phyloP scores from a whole-genome alignment of 2,113 vertebrate genomes.

The Chiloscyllium plagiosum region DNA sequence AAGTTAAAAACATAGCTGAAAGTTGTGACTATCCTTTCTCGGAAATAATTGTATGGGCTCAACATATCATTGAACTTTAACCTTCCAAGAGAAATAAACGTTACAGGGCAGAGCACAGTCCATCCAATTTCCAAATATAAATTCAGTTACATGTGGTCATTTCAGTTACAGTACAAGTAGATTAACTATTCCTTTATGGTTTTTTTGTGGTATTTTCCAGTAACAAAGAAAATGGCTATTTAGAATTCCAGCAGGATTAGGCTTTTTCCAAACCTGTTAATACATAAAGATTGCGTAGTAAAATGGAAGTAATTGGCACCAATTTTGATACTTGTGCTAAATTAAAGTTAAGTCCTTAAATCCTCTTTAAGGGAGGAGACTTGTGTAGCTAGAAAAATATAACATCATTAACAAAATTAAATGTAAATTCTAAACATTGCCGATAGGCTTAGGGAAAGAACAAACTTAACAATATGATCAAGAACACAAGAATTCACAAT shows the following conservation, averaged over 20 bases:
- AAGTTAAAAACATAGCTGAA: not conserved
- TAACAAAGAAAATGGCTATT: conserved; percentile 2
- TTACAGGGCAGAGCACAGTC: not conserved
- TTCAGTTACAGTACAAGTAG: too few species aligned
- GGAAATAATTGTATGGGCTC: not conserved
- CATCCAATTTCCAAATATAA: not conserved
- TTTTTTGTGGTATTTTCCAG: not conserved
- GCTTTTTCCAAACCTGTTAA: not conserved
- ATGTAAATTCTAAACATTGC: not conserved
- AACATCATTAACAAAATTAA: not conserved
- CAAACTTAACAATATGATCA: not conserved
- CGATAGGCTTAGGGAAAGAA: not conserved
- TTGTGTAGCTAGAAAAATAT: not conserved
- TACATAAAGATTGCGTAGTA: too few species aligned
- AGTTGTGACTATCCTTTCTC: not conserved
- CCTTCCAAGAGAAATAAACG: not conserved
- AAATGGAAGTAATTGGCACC: not conserved
- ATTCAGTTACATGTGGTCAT: not conserved
- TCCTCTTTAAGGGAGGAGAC: not conserved
- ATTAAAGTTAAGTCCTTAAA: conserved; percentile 15
- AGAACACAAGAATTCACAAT: not conserved
- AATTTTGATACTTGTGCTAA: not conserved
- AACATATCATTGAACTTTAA: not conserved
- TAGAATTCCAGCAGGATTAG: not conserved
- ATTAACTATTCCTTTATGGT: not conserved